Evolutionary conservation across 2,888 invertebrate genomes (phyloP).

Genomic region (Agrotis exclamationis): DNA sequence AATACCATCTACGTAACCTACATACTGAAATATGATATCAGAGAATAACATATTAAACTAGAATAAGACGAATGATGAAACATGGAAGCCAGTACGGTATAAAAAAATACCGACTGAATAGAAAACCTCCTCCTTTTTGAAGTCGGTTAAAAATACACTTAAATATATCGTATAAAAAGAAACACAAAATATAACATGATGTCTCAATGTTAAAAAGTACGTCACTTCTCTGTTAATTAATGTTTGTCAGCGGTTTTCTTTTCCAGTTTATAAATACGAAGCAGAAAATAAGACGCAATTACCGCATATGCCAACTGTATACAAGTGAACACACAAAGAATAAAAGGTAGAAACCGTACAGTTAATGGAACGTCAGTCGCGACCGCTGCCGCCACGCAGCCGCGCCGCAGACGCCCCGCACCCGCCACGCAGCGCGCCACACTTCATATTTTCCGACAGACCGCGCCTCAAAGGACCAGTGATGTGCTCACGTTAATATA

Average conservation of each 20-base stretch:
- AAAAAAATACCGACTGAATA: no score
- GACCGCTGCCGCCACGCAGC: slow-evolving; percentile 37
- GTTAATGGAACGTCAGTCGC: slow-evolving; percentile 42
- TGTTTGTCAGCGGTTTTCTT: background rate
- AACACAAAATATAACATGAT: no score
- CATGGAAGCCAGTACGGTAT: no score
- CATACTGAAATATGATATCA: slow-evolving; percentile 8
- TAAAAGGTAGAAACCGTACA: slow-evolving; percentile 28
- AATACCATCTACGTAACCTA: slow-evolving; percentile 19
- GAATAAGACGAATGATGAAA: background rate
- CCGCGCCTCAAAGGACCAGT: slow-evolving; percentile 52
- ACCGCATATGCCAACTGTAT: background rate
- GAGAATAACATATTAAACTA: background rate
- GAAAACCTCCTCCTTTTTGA: no score
- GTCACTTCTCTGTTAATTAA: background rate
- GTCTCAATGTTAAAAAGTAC: background rate
- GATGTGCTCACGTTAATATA: slow-evolving; percentile 33
- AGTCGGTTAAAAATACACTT: no score
- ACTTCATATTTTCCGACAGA: slow-evolving; percentile 45
- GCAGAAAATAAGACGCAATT: slow-evolving; percentile 5
- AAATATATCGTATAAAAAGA: no score
- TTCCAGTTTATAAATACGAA: background rate
- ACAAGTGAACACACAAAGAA: slow-evolving; percentile 30
- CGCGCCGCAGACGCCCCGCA: slow-evolving; percentile 22
- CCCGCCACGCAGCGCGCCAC: slow-evolving; percentile 27